Evolutionary conservation across 2,888 invertebrate genomes (phyloP).

Genomic region (Euphydryas editha): DNA sequence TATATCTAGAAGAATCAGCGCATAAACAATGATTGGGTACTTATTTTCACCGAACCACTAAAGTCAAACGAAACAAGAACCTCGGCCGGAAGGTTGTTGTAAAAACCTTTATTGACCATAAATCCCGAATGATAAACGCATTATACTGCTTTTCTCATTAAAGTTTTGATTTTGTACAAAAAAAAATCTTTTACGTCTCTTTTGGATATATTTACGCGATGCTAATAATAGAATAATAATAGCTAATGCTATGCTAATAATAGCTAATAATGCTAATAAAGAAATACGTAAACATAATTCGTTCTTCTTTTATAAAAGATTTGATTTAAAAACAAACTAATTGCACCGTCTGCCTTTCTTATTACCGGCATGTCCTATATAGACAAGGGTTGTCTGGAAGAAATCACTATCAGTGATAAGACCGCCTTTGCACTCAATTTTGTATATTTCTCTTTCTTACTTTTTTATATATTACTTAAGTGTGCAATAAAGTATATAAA

Average conservation of each 20-base stretch:
- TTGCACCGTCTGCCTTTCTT: too few species aligned
- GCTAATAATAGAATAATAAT: too few species aligned
- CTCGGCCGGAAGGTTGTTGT: slow-evolving; percentile 43
- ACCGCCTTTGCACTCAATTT: too few species aligned
- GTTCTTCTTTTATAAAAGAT: slow-evolving; percentile 35
- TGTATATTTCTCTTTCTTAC: too few species aligned
- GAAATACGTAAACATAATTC: slow-evolving; percentile 50
- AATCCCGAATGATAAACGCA: slow-evolving; percentile 54
- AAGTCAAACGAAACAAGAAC: slow-evolving; percentile 38
- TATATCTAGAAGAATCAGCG: slow-evolving; percentile 23
- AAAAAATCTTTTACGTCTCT: slow-evolving; percentile 50
- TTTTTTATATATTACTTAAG: too few species aligned
- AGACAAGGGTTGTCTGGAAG: too few species aligned
- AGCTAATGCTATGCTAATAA: too few species aligned
- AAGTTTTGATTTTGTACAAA: slow-evolving; percentile 49
- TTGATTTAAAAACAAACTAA: too few species aligned
- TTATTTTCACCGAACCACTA: slow-evolving; percentile 41
- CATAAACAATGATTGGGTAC: slow-evolving; percentile 34
- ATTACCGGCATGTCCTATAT: too few species aligned
- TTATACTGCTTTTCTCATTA: slow-evolving; percentile 55
- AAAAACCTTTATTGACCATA: slow-evolving; percentile 53
- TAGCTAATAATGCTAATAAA: too few species aligned
- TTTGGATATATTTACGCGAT: slow-evolving; percentile 53
- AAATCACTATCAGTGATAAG: too few species aligned
- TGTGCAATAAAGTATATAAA: too few species aligned